Conservation (phyloP, 2,888 invertebrate species). For the Pristionchus japonicus region DNA sequence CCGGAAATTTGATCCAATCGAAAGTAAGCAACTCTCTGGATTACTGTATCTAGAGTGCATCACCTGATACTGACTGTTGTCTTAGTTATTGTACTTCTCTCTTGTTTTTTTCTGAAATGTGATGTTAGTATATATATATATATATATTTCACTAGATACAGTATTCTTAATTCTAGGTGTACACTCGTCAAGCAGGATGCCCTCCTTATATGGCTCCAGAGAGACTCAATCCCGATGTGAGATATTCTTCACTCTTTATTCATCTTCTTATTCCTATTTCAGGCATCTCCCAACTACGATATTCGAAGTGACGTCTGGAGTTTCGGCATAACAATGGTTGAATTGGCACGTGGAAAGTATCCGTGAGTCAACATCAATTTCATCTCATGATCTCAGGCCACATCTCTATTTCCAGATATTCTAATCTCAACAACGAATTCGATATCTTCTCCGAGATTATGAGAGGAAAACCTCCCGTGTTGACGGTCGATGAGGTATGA, state of each 20-base stretch:
- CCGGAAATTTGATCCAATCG: slow-evolving; percentile 85
- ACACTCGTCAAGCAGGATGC: slow-evolving; percentile 86
- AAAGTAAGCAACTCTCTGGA: neutral
- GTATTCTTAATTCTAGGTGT: slow-evolving; percentile 98
- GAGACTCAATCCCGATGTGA: slow-evolving; percentile 55
- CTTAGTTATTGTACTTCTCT: no score
- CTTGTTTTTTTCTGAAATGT: no score
- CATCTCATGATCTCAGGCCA: no score
- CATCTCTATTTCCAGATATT: slow-evolving; percentile 46
- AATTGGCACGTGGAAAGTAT: slow-evolving; percentile 95
- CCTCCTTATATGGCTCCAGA: slow-evolving; percentile 95
- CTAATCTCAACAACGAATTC: slow-evolving; percentile 87
- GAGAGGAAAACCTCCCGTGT: slow-evolving; percentile 79
- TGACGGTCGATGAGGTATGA: slow-evolving; percentile 51
- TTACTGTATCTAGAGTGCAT: no score
- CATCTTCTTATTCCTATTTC: neutral
- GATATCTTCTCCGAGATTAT: slow-evolving; percentile 90
- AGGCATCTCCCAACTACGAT: slow-evolving; percentile 88
- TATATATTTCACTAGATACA: slow-evolving; percentile 75
- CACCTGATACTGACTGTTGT: no score
- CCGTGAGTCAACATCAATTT: slow-evolving; percentile 88
- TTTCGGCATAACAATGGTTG: slow-evolving; percentile 86
- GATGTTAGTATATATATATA: no score
- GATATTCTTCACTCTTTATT: neutral
- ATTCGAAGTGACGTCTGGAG: slow-evolving; percentile 99